Conservation (phyloP, 53 echinoderm and acorn worm genomes). For the Apostichopus leukothele region DNA sequence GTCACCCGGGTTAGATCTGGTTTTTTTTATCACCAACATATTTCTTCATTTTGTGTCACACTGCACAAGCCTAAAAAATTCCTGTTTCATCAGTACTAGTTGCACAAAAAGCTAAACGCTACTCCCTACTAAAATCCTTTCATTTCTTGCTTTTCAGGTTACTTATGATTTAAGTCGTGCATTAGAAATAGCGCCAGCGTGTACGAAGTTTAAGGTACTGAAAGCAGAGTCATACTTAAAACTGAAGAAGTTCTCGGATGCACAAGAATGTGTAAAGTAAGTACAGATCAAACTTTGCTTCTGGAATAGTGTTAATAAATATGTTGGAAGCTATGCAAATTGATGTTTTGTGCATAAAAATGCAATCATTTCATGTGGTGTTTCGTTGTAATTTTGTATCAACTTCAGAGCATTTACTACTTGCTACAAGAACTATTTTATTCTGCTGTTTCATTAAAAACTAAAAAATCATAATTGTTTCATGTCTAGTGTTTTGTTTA, state of each 20-base stretch:
- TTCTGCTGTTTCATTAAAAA: no score
- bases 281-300: constrained; percentile 4
- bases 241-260: constrained; percentile 78
- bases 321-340: no score
- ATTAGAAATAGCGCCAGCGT: constrained; percentile 85
- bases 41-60: background rate
- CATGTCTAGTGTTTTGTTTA: no score
- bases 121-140: background rate
- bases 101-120: no score
- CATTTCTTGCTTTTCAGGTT: constrained; percentile 48
- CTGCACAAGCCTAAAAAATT: background rate
- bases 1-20: no score
- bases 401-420: no score
- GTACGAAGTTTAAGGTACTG: constrained; percentile 75
- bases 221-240: constrained; percentile 87
- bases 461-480: no score
- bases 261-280: constrained; percentile 87
- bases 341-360: no score
- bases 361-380: no score
- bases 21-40: background rate
- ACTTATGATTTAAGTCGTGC: constrained; percentile 88
- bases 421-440: no score
- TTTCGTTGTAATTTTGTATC: no score
- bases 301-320: no score
- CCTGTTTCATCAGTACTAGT: background rate